Base-by-base conservation (phyloP, 2,888 invertebrate genomes). In the Cylindroiulus punctatus region DNA sequence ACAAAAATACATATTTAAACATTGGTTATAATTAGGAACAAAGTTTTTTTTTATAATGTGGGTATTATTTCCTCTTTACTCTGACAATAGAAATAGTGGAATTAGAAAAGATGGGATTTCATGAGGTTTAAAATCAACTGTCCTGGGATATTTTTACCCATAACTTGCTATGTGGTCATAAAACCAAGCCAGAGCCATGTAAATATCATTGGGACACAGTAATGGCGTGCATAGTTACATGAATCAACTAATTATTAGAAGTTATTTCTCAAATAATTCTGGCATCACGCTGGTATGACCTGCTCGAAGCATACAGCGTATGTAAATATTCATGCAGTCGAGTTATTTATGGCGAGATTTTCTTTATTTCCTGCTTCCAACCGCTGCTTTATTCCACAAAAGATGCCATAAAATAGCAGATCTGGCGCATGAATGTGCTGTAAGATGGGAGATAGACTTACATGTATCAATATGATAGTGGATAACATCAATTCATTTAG, bases 401-500 rank as follows among this genome's bases (percentile, higher is more conserved):
- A 76, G 76, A 76, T 76, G 76, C 76, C 76, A 76, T 76, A 76
- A 76, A 76, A 76, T 76, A 76, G 52, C 19, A 17, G 52, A 52
- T n/a, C 52, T 52, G 52, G 76, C 76, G 76, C 76, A 30, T 76
- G 76, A 76, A 76, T 76, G 76, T 30, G 76, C 30, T 30, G 76
- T 76, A 76, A 76, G 76, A 76, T 76, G 76, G 3, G 14, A 76
- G 76, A 76, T 76, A 76, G 76, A 76, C 76, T 76, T 76, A 76
- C 22, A 76, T 14, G 76, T 76, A 76, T 76, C 76, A 76, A 76
- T 76, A 76, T 26, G 76, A 76, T 30, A 76, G 76, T 76, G 76
- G 76, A 76, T 76, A 76, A 76, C 76, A 76, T 76, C 76, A 76
- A 76, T 76, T 76, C 76, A 76, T 76, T 76, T 76, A 76, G 76